These are phyloP conservation scores for Trissolcus japonicus DNA, from an alignment of 2,888 invertebrate genomes.

Conservation along the genomic window DNA sequence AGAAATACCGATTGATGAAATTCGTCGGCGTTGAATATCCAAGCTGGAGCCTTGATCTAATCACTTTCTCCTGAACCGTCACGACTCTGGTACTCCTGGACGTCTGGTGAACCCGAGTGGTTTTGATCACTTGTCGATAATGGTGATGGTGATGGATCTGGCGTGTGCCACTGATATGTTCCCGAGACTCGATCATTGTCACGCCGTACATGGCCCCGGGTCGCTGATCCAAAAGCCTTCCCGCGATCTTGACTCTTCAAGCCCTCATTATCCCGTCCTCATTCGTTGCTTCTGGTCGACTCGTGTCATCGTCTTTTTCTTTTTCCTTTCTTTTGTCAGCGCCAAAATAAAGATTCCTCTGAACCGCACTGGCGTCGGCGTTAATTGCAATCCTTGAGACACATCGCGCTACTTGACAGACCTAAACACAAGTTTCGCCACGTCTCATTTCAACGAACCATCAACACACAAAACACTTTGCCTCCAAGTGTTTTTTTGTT, in stretches of 20 bases:
- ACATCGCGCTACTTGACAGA: constrained; percentile 66
- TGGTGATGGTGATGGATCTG: constrained; percentile 67
- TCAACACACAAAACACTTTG: constrained; percentile 2
- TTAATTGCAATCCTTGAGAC: constrained; percentile 55
- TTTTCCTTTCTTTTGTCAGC: not conserved
- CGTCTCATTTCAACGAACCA: constrained; percentile 4
- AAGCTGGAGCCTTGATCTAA: constrained; percentile 73
- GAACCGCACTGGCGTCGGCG: constrained; percentile 4
- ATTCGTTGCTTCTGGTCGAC: constrained; percentile 25
- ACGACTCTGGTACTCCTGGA: constrained; percentile 71
- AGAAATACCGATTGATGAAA: constrained; percentile 74
- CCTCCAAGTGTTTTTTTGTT: not conserved
- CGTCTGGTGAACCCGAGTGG: constrained; percentile 72
- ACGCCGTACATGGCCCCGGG: constrained; percentile 65
- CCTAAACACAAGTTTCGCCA: constrained; percentile 56
- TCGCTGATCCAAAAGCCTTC: not conserved
- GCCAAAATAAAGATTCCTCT: constrained; percentile 42
- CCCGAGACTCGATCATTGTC: constrained; percentile 71
- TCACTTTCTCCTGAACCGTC: constrained; percentile 74
- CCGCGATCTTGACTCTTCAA: not conserved
- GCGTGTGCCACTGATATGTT: constrained; percentile 62
- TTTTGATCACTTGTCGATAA: constrained; percentile 72
- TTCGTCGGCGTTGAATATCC: constrained; percentile 75
- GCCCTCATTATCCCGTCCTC: constrained; percentile 25
- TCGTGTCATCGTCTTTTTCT: constrained; percentile 12